Conservation (phyloP, 2,113 vertebrate species). For the Nansenia antarctica region DNA sequence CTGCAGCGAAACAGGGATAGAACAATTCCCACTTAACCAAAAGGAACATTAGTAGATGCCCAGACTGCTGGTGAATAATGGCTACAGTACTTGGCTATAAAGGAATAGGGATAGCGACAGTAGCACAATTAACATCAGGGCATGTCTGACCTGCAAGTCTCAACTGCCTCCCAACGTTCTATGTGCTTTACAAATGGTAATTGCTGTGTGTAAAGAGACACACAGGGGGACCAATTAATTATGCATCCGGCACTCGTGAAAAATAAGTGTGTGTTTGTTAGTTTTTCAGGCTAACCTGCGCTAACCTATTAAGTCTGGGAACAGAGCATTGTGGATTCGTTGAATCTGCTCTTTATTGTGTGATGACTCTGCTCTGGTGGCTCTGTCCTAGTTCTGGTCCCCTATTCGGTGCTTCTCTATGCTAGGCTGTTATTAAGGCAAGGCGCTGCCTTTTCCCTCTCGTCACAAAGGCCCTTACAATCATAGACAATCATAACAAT, state of each 20-base stretch:
- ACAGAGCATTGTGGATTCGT: constrained; percentile 2
- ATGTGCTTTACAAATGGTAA: constrained; percentile 14
- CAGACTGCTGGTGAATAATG: background rate
- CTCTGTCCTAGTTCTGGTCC: background rate
- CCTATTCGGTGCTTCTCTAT: constrained; percentile 6
- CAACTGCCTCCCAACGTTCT: constrained; percentile 17
- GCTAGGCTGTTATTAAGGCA: constrained; percentile 42
- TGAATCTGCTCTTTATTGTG: background rate
- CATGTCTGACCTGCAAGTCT: constrained; percentile 18
- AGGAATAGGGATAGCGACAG: constrained; percentile 8
- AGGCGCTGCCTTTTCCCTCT: constrained; percentile 12
- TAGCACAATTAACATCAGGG: constrained; percentile 37
- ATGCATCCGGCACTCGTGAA: constrained; percentile 19
- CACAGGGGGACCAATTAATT: constrained; percentile 46
- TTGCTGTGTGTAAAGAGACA: constrained; percentile 22
- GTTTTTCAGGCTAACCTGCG: constrained; percentile 4
- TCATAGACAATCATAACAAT: constrained; percentile 35
- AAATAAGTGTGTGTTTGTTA: constrained; percentile 13
- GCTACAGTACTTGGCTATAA: background rate
- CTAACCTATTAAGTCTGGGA: background rate
- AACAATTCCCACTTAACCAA: background rate
- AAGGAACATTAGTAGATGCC: background rate
- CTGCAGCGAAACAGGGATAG: background rate
- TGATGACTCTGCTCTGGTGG: background rate
- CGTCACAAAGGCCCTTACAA: constrained; percentile 15